Base-by-base conservation (phyloP, 2,113 vertebrate species). In the Ciconia stormi region DNA sequence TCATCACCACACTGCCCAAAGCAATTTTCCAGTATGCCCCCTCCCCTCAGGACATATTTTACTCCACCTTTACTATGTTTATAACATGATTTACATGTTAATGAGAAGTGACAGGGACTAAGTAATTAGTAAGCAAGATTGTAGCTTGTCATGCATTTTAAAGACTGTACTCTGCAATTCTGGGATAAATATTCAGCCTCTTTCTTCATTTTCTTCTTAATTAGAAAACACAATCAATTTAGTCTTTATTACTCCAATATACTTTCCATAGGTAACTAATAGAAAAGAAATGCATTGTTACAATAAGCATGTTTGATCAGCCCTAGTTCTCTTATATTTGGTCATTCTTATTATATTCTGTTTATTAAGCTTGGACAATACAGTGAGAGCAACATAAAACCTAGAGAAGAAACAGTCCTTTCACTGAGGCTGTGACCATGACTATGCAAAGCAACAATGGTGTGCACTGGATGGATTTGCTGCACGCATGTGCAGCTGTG, bases 71-170 rank as follows among this genome's bases (percentile, higher is more conserved):
- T 96, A 96, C 97, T 96, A 98, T 83, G 87, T 93, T 95, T 96
- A 86, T 95, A 96, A 96, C 80, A 81, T 94, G 82, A 98, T 98
- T 98, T 98, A 96, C 97, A 97, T 97, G 96, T 91, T 98, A 98
- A 98, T 98, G 92, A 97, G 96, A 96, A 98, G 97, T 90, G 94
- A 98, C 78, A 85, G 92, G 96, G 97, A 96, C 87, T 93, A 97
- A 98, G 94, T 95, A 97, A 98, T 98, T 98, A 98, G 79, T 82
- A 95, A 97, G 97, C 94, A 96, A 97, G 89, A 90, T 65, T 95
- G 77, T 44, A 92, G 89, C 90, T 87, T 66, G 42, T 82, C 93
- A 94, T 63, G 95, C 92, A 97, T 97, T 97, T 98, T 98, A 97
- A 98, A 96, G 76, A 96, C 22, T 70, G 65, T 89, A 92, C 94